These are phyloP conservation scores for Xestia sexstrigata DNA, from an alignment of 2,888 invertebrate genomes.

Conservation along the genomic window DNA sequence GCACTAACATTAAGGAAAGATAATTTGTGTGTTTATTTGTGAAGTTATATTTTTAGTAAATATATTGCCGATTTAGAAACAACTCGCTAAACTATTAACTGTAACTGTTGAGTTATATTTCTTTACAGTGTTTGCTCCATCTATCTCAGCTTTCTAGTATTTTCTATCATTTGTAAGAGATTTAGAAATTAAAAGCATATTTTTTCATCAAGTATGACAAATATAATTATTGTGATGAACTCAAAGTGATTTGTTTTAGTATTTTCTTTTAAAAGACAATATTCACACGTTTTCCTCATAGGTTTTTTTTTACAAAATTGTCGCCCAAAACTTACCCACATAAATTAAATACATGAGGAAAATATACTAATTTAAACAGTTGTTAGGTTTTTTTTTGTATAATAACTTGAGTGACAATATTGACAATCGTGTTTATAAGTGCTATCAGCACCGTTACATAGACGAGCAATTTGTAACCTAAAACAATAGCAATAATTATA, in stretches of 20 bases:
- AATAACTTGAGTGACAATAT: slow-evolving; percentile 9
- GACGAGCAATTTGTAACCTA: slow-evolving; percentile 36
- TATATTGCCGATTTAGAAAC: not conserved
- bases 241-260: not conserved
- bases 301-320: not conserved
- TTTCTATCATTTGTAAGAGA: not conserved
- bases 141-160: not conserved
- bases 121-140: not conserved
- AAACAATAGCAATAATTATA: slow-evolving; percentile 44
- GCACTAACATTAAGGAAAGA: not conserved
- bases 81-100: not conserved
- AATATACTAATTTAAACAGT: slow-evolving; percentile 9
- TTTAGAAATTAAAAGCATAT: not conserved
- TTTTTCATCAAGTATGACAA: not conserved
- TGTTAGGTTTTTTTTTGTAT: not conserved
- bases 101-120: not conserved
- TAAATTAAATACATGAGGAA: not conserved
- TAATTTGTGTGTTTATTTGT: not conserved
- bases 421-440: not conserved
- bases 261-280: not conserved
- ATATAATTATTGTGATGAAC: not conserved
- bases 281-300: not conserved
- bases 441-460: slow-evolving; percentile 1
- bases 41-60: not conserved
- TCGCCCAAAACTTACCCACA: not conserved